Evolutionary conservation across 2,797 vertebrate genomes (phyloP).

Genomic region (Tachyglossus aculeatus): DNA sequence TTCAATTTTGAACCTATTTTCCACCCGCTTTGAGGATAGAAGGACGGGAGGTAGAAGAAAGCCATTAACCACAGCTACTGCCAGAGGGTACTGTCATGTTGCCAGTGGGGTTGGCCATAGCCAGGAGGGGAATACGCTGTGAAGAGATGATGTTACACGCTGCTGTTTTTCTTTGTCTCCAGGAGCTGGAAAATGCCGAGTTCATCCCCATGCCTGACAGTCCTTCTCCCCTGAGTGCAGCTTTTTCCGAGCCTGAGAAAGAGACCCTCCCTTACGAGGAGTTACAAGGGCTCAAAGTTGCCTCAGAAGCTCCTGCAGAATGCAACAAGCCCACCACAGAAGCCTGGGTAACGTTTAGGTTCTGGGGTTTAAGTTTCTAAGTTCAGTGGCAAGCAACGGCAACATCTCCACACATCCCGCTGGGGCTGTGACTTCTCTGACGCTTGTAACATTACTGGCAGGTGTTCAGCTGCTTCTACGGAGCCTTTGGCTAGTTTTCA

Average conservation of each 20-base stretch:
- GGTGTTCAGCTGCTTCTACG: too few relatives aligned
- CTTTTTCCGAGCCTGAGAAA: constrained; percentile 80
- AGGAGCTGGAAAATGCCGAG: constrained; percentile 96
- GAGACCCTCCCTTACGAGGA: constrained; percentile 89
- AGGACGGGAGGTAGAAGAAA: neutral
- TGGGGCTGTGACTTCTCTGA: neutral
- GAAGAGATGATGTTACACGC: neutral
- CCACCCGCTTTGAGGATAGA: neutral
- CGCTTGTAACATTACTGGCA: too few relatives aligned
- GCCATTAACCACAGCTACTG: constrained; percentile 18
- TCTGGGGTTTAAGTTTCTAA: constrained; percentile 22
- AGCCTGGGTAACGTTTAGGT: constrained; percentile 68
- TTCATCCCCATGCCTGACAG: constrained; percentile 92
- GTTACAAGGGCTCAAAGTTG: constrained; percentile 86
- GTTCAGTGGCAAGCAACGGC: neutral
- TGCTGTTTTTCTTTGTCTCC: constrained; percentile 43
- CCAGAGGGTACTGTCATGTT: constrained; percentile 62
- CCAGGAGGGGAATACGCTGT: neutral
- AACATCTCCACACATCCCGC: neutral
- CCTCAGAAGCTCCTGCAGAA: constrained; percentile 70
- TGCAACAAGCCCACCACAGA: constrained; percentile 54
- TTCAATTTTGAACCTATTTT: constrained; percentile 4
- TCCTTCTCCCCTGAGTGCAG: constrained; percentile 75
- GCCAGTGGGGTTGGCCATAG: neutral
- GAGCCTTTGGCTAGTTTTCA: too few relatives aligned